Base-by-base conservation (phyloP, 2,113 vertebrate genomes). In the Carassius gibelio region DNA sequence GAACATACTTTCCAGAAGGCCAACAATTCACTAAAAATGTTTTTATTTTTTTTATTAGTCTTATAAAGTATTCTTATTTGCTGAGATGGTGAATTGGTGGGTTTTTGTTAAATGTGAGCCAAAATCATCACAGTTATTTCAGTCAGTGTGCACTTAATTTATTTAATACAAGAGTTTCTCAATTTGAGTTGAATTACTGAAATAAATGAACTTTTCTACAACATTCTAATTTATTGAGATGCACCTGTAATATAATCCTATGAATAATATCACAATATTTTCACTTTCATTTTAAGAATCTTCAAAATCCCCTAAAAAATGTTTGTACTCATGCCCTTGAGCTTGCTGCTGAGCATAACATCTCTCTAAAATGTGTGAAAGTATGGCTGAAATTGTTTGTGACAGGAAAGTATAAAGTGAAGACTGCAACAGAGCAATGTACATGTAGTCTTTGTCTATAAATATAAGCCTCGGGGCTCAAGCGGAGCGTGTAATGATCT, bases 371-470 rank as follows among this genome's bases (percentile, higher is more conserved):
- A 59, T 72, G 42, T 36, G 45, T 23, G 45, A 85, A 85, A 76
- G 62, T 71, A 83, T 80, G 50, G 52, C 68, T 72, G n/a, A 75
- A 81, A 79, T 71, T 26, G 75, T 57, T 21, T 68, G 30, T 61
- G 50, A 80, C 76, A 81, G 84, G 59, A 64, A 81, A 82, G 14
- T 80, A 81, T 23, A 83, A 76, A 81, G 42, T 82, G 36, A 69
- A 68, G 75, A 81, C 72, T 50, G n/a, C 71, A 76, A 82, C 71
- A 72, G 38, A 84, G 52, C 26, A 30, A 52, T 81, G 64, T 76
- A 90, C 86, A 80, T 89, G 84, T 81, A 86, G 81, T 76, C 76
- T 19, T 71, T 88, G 84, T 88, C 88, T 90, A 89, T 88, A 91
- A 91, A 89, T 85, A 90, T 85, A 66, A 85, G 62, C 81, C 76